Percentiles rank a stretch among this genome's conserved stretches.
Evolutionary conservation across 2,888 invertebrate genomes (phyloP).

Genomic region (Ennomos fuscantarius): DNA sequence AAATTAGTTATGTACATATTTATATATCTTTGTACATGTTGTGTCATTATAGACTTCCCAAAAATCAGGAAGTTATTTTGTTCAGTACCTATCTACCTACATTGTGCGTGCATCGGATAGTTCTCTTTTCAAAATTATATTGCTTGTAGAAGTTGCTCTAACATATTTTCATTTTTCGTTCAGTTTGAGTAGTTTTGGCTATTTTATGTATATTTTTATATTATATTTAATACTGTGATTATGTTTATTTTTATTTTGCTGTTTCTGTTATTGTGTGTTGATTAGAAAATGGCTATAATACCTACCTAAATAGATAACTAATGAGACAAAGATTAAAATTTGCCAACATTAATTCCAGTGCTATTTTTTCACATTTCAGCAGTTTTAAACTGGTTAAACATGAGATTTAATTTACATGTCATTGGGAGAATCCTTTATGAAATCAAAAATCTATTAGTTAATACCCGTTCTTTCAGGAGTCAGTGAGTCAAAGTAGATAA

Average conservation of each 20-base stretch:
- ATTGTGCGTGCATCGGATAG: slow-evolving; percentile 36
- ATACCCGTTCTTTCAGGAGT: too few species aligned
- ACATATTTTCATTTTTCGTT: slow-evolving; percentile 36
- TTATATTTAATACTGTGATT: slow-evolving; percentile 32
- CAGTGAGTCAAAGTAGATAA: too few species aligned
- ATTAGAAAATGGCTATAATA: slow-evolving; percentile 7
- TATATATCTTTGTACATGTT: slow-evolving; percentile 33
- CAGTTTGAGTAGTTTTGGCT: slow-evolving; percentile 75
- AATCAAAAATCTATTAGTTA: too few species aligned
- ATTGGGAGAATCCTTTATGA: too few species aligned
- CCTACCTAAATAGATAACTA: not conserved
- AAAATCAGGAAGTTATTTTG: slow-evolving; percentile 63
- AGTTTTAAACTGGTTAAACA: too few species aligned
- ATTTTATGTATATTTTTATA: slow-evolving; percentile 70
- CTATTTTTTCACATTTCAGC: too few species aligned
- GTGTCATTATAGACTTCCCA: slow-evolving; percentile 58
- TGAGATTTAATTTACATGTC: too few species aligned
- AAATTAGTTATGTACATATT: slow-evolving; percentile 38
- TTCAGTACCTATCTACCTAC: slow-evolving; percentile 28
- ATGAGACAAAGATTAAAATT: too few species aligned
- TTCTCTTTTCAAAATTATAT: slow-evolving; percentile 34
- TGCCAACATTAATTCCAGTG: too few species aligned
- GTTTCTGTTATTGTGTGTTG: slow-evolving; percentile 43
- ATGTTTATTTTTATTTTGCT: slow-evolving; percentile 36
- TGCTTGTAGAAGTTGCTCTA: slow-evolving; percentile 61